Evolutionary conservation across 1,140 invertebrate genomes (phyloP), one percentile per base, ranked within the genome.

Genomic region (Gryon sp.): DNA sequence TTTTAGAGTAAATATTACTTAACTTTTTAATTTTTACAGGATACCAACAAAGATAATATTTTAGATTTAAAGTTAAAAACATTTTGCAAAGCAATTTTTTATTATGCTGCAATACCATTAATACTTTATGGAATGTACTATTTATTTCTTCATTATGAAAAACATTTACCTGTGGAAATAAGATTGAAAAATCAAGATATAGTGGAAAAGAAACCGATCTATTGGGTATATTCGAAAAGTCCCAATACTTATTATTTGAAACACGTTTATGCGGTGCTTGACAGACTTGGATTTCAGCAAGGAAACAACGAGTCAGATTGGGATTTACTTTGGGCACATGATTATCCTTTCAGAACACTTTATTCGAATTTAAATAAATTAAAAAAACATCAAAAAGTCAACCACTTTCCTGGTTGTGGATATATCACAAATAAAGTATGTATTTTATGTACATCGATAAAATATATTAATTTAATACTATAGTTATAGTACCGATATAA

Each of bases 381-480:
- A 9, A 92, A 93, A 78, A 80, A 90, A 4, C 88, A 95, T 88
- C 96, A 98, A 83, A 93, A 90, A 82, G 93, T 99, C 0, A 99
- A 99, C 85, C 97, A 99, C 86, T 96, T 98, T 82, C 98, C 98
- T 2, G 98, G 97, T 0, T 96, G 95, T 52, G 97, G 97, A 0
- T 98, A 93, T 80, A 94, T 99, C 36, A 98, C 97, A 0, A 98
- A 97, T 80, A 99, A 99, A 90, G 96, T 76, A 53, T 34, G n/a
- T n/a, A 14, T 18, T 34, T 36, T 4, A 53, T 4, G 32, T n/a
- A 22, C 24, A 26, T 14, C 3, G 1, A 46, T 46, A 8, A 46
- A 22, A 46, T 9, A n/a, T n/a, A n/a, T n/a, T n/a, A n/a, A n/a
- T n/a, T n/a, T n/a, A n/a, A n/a, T n/a, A n/a, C n/a, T n/a, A n/a